Base-by-base conservation (phyloP, 2,797 vertebrate species). In the Alfaro cultratus region DNA sequence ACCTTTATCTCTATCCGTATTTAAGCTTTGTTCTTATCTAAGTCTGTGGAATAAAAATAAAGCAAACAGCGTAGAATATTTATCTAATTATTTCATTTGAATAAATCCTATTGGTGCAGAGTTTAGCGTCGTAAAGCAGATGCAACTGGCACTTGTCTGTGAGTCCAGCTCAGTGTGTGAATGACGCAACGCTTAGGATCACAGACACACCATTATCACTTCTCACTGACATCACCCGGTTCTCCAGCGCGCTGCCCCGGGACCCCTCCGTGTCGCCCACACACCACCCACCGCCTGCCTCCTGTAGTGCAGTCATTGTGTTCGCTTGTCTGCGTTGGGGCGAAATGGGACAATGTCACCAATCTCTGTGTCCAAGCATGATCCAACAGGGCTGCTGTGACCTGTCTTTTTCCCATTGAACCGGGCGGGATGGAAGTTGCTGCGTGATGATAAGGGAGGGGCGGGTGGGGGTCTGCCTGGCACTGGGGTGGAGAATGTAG, bases 151-250 rank as follows among this genome's bases (percentile, higher is more conserved):
- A 7, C 78, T 34, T 86, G 76, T 82, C 57, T 91, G 92, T 83
- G 45, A 85, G 79, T 23, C 79, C 87, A 81, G 87, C 81, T 85
- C 77, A 92, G 77, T 7, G 83, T 86, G 89, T 80, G 89, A 86
- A 89, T 96, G 95, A 96, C 91, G 91, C 87, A 78, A 95, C 92
- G 84, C 73, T 81, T 12, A 36, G 86, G 74, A 91, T 90, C 87
- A 96, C 96, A 96, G 91, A 95, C 85, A 81, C 75, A 80, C 90
- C 89, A 94, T 96, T 96, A 94, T 96, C 82, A 85, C 46, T 49
- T 4, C 78, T 53, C 84, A 55, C 84, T 96, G 95, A 96, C 95
- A 95, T 95, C 94, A 95, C 88, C 87, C 86, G 72, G 87, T 80
- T 76, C 80, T 55, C 73, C 85, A 88, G 82, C 79, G 46, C 78